Evolutionary conservation across 2,888 invertebrate genomes (phyloP).

Genomic region (Sminthurides aquaticus): DNA sequence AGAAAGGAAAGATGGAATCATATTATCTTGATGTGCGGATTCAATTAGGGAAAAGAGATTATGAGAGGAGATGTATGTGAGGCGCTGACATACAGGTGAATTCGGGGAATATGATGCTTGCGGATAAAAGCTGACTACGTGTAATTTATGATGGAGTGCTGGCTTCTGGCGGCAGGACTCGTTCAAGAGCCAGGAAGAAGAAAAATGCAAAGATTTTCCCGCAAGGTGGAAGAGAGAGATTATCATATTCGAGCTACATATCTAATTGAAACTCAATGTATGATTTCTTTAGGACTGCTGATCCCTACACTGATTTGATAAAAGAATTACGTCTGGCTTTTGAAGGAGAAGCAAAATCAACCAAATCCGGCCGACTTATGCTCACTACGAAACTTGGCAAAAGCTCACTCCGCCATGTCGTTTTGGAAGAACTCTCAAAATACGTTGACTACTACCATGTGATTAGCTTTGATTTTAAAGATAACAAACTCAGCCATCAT

Average conservation of each 20-base stretch:
- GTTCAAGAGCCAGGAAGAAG: no score
- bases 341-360: conserved; percentile 83
- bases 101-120: no score
- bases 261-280: no score
- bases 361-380: conserved; percentile 68
- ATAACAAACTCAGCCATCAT: conserved; percentile 84
- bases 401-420: conserved; percentile 45
- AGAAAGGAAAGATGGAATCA: background rate
- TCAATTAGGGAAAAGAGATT: background rate
- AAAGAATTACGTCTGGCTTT: conserved; percentile 84
- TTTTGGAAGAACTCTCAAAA: conserved; percentile 87
- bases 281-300: conserved; percentile 8
- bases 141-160: no score
- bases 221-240: no score
- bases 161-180: no score
- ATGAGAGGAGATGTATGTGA: background rate
- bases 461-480: conserved; percentile 93
- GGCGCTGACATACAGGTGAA: background rate
- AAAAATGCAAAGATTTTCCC: no score
- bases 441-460: conserved; percentile 89
- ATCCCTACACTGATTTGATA: conserved; percentile 67
- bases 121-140: no score
- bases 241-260: no score
- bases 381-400: conserved; percentile 52
- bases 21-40: background rate